phyloP scores from a whole-genome alignment of 2,113 vertebrate species.

The Lepisosteus osseus region DNA sequence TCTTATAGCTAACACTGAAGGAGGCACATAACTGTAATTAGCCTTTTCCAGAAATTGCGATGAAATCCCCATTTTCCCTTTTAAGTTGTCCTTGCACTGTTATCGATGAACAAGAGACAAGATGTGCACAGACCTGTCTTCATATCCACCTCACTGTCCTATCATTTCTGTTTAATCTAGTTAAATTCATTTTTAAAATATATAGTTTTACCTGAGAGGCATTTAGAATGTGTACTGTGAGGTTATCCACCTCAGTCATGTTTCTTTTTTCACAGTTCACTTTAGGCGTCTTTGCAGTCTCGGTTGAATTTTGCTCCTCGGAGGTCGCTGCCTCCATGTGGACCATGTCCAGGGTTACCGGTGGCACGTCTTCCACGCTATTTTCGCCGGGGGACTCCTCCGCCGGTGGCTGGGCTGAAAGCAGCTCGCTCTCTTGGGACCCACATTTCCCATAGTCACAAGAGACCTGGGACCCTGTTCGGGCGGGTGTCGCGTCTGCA shows the following conservation, averaged over 20 bases:
- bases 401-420: not conserved
- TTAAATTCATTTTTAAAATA: too few species aligned
- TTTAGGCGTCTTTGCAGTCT: constrained; percentile 76
- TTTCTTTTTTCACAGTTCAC: constrained; percentile 88
- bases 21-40: not conserved
- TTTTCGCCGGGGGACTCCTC: constrained; percentile 25
- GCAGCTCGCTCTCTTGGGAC: constrained; percentile 14
- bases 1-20: not conserved
- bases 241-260: constrained; percentile 59
- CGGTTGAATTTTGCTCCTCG: constrained; percentile 76
- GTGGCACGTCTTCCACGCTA: constrained; percentile 34
- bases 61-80: too few species aligned
- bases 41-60: too few species aligned
- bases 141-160: too few species aligned
- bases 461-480: constrained; percentile 27
- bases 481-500: constrained; percentile 55
- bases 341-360: constrained; percentile 55
- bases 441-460: constrained; percentile 51
- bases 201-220: constrained; percentile 73
- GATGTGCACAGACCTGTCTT: too few species aligned
- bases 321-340: constrained; percentile 28
- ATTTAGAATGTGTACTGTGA: constrained; percentile 81
- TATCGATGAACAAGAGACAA: too few species aligned
- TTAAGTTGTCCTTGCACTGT: too few species aligned
- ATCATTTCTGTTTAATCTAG: too few species aligned